A percentile compares a stretch with the other conserved stretches of the same genome.
phyloP scores from a whole-genome alignment of 2,888 invertebrate genomes.

The Cordilura impudica region DNA sequence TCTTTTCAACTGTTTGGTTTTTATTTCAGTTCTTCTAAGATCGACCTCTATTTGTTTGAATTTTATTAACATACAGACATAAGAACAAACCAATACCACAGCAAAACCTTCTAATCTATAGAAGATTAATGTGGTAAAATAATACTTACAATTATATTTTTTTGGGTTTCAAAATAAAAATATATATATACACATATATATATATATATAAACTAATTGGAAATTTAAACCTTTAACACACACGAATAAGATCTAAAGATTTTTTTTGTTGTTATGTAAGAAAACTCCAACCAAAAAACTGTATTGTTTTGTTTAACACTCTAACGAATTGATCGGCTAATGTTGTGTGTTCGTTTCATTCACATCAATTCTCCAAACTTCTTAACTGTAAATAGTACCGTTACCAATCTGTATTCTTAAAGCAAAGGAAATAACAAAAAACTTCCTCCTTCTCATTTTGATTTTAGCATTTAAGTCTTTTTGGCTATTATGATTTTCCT shows the following conservation, averaged over 20 bases:
- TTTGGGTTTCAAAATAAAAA: neutral
- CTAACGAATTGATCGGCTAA: too few relatives aligned
- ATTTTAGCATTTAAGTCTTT: too few relatives aligned
- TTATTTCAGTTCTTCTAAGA: neutral
- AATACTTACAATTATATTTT: conserved; percentile 27
- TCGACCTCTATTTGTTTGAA: conserved; percentile 42
- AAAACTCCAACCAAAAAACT: conserved; percentile 21
- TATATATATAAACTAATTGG: conserved; percentile 30
- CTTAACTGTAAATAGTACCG: too few relatives aligned
- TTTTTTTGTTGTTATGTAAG: neutral
- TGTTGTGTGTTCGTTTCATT: too few relatives aligned
- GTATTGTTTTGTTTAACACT: conserved; percentile 20
- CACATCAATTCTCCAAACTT: too few relatives aligned
- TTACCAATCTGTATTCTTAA: too few relatives aligned
- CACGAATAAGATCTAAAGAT: conserved; percentile 9
- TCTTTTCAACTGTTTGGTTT: neutral
- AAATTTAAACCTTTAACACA: conserved; percentile 36
- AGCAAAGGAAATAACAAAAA: too few relatives aligned
- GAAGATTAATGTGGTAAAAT: conserved; percentile 38
- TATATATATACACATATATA: neutral
- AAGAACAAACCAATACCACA: neutral
- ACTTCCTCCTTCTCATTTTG: too few relatives aligned
- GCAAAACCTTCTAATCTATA: conserved; percentile 10
- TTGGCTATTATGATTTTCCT: too few relatives aligned
- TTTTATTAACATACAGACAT: conserved; percentile 28